Evolutionary conservation across 2,113 vertebrate genomes (phyloP).

Genomic region (Coregonus clupeaformis): DNA sequence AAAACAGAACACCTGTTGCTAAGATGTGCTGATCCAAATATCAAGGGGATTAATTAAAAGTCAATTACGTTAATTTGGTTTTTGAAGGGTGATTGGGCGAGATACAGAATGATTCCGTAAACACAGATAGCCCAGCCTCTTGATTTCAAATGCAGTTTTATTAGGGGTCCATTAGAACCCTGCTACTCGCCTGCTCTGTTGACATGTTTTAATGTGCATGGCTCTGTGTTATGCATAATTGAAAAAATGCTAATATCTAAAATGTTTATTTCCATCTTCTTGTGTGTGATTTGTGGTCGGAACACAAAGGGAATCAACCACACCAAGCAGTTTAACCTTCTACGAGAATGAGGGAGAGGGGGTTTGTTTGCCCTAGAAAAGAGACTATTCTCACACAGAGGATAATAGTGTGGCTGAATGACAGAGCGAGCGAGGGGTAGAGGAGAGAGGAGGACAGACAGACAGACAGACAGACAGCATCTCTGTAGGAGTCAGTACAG

Average conservation of each 20-base stretch:
- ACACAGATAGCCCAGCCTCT: slow-evolving; percentile 42
- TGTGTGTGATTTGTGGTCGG: slow-evolving; percentile 22
- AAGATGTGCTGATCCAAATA: slow-evolving; percentile 86
- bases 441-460: background rate
- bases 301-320: background rate
- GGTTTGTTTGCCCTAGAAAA: background rate
- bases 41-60: slow-evolving; percentile 94
- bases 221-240: slow-evolving; percentile 76
- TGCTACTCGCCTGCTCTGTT: slow-evolving; percentile 54
- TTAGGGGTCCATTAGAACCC: slow-evolving; percentile 64
- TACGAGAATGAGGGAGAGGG: background rate
- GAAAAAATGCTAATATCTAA: slow-evolving; percentile 69
- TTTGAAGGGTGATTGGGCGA: slow-evolving; percentile 81
- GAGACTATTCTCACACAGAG: background rate
- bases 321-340: background rate
- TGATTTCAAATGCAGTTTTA: slow-evolving; percentile 62
- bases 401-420: background rate
- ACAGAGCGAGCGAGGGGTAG: background rate
- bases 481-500: background rate
- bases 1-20: slow-evolving; percentile 81
- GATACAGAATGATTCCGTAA: slow-evolving; percentile 63
- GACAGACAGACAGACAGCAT: background rate
- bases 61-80: slow-evolving; percentile 88
- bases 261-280: slow-evolving; percentile 51
- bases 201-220: slow-evolving; percentile 72